A percentile compares a stretch with the other conserved stretches of the same genome.
Conservation (phyloP, 1,140 invertebrate species). For the Drosophila pruinosa region DNA sequence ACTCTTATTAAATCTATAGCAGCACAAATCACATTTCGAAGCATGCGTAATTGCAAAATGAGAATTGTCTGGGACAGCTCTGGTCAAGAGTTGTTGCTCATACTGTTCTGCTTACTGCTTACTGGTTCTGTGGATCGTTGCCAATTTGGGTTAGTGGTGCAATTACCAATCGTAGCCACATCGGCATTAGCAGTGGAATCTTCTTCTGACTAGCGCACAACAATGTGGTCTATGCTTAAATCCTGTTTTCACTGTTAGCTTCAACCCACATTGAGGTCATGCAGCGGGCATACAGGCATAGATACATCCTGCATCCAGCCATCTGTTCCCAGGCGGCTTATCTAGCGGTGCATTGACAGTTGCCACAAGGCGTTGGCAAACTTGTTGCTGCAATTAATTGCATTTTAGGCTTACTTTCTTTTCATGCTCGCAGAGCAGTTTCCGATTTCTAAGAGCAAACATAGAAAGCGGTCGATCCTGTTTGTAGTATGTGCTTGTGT, state of each 20-base stretch:
- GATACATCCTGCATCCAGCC: constrained; percentile 4
- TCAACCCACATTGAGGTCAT: constrained; percentile 67
- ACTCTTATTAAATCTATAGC: background rate
- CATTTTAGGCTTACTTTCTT: constrained; percentile 77
- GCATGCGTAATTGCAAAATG: background rate
- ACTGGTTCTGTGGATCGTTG: constrained; percentile 38
- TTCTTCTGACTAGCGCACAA: constrained; percentile 28
- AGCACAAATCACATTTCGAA: background rate
- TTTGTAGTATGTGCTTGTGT: constrained; percentile 6
- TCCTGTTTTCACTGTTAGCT: constrained; percentile 81
- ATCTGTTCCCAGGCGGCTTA: constrained; percentile 8
- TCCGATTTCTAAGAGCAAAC: constrained; percentile 65
- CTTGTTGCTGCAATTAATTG: constrained; percentile 67
- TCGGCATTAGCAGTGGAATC: background rate
- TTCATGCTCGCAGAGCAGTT: constrained; percentile 51
- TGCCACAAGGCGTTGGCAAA: constrained; percentile 28
- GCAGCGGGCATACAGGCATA: constrained; percentile 11
- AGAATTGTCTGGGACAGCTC: background rate
- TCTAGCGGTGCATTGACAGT: constrained; percentile 73
- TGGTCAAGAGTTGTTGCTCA: background rate
- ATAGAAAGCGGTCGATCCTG: constrained; percentile 79
- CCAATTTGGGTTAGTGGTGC: constrained; percentile 75
- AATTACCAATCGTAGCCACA: constrained; percentile 38
- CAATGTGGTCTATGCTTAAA: constrained; percentile 43
- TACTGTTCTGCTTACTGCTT: constrained; percentile 44